Evolutionary conservation across 2,888 invertebrate genomes (phyloP).

Genomic region (Chymomyza caudatula): DNA sequence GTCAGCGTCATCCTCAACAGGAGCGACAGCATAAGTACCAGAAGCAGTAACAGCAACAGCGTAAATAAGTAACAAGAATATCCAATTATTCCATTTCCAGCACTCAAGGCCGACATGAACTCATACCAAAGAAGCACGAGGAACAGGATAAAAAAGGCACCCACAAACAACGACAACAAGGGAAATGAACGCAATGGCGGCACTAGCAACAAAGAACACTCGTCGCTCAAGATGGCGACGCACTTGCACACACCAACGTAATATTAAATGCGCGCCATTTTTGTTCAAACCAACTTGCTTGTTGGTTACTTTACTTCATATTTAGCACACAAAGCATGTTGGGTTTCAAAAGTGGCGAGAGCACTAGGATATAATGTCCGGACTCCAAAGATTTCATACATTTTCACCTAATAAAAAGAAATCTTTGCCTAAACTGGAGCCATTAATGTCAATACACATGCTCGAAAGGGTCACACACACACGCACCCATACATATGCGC

Average conservation of each 20-base stretch:
- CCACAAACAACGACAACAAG: background rate
- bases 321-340: background rate
- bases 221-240: conserved; percentile 1
- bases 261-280: background rate
- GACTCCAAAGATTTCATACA: conserved; percentile 66
- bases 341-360: conserved; percentile 32
- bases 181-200: background rate
- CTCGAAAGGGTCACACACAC: conserved; percentile 21
- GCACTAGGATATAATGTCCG: conserved; percentile 4
- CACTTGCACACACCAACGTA: background rate
- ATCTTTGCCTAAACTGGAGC: conserved; percentile 65
- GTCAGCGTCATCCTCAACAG: conserved; percentile 27
- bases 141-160: background rate
- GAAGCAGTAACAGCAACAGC: conserved; percentile 21
- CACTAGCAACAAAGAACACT: background rate
- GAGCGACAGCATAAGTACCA: conserved; percentile 13
- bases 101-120: conserved; percentile 32
- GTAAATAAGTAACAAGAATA: conserved; percentile 65
- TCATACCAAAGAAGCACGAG: conserved; percentile 31
- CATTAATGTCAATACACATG: conserved; percentile 49
- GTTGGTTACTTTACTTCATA: background rate
- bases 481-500: background rate
- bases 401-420: conserved; percentile 69
- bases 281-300: background rate
- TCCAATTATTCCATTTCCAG: conserved; percentile 59